phyloP scores from a whole-genome alignment of 2,797 vertebrate genomes.

The Melanogrammus aeglefinus region DNA sequence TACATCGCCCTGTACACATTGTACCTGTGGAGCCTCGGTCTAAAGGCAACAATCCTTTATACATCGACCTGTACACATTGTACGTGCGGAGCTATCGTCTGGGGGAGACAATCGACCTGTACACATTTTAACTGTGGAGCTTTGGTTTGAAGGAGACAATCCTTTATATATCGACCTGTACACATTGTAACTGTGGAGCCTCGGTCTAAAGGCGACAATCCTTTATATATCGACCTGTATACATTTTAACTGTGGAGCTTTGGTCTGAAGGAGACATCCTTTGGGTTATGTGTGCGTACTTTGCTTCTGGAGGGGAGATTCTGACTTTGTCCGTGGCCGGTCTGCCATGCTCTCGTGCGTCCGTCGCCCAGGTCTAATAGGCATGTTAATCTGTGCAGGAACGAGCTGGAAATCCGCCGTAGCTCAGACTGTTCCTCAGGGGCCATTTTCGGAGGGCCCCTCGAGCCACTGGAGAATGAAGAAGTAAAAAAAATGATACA shows the following conservation, averaged over 20 bases:
- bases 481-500: not conserved
- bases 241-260: not conserved
- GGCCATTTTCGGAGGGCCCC: conserved; percentile 65
- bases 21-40: not conserved
- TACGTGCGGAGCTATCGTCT: too few species aligned
- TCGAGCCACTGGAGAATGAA: conserved; percentile 34
- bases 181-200: too few species aligned
- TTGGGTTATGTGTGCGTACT: conserved; percentile 66
- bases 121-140: not conserved
- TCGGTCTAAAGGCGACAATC: too few species aligned
- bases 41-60: not conserved
- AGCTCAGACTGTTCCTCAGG: conserved; percentile 62
- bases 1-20: not conserved
- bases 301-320: conserved; percentile 74
- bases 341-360: conserved; percentile 62
- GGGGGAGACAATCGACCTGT: not conserved
- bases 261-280: not conserved
- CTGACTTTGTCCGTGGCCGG: conserved; percentile 57
- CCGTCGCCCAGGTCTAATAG: conserved; percentile 78
- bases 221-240: not conserved
- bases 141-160: not conserved
- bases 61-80: not conserved
- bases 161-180: not conserved
- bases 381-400: conserved; percentile 73
- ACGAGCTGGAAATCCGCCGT: conserved; percentile 66